Evolutionary conservation across 2,797 vertebrate species (phyloP), one percentile per base, ranked within the genome.

Genomic region (Clarias laeviceps): DNA sequence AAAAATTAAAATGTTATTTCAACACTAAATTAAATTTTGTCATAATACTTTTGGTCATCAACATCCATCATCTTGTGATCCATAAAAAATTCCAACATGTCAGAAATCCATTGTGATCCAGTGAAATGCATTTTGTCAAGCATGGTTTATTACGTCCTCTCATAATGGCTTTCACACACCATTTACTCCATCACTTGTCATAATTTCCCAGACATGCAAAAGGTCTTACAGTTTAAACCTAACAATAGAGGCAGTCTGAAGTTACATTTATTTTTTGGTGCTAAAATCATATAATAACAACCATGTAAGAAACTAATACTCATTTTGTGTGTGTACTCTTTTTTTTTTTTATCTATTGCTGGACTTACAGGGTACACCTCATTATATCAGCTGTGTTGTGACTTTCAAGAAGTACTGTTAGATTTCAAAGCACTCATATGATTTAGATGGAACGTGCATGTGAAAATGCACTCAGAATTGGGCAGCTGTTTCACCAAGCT

Each of bases 401-500:
- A 59, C 5, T 59, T 77, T 59, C 74, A 77, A 59, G n/a, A 59
- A 14, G 74, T 34, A 56, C 54, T 57, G 54, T 77, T 77, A 59
- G 29, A 77, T 59, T 59, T 77, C 74, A 59, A 77, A 54, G 72
- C 15, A 0, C 50, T 74, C 72, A 32, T 34, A 77, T 77, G 50
- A 56, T 50, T 56, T 8, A 1, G 73, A 76, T 32, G 29, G 34
- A 59, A 14, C 54, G 54, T 24, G 18, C 18, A 20, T 77, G 74
- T 34, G 74, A 59, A 59, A 34, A 57, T 27, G 14, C 27, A 59
- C 29, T 59, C 54, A 34, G 14, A 77, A 24, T 22, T 59, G 27
- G 74, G 74, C 27, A 77, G 74, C 54, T 22, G 27, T 59, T 77
- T 56, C 59, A 77, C 57, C 74, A 77, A 59, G 73, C 50, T 1